Evolutionary conservation across 2,797 vertebrate genomes (phyloP), one percentile per base, ranked within the genome.

Genomic region (Mormyrus proboscirostris): DNA sequence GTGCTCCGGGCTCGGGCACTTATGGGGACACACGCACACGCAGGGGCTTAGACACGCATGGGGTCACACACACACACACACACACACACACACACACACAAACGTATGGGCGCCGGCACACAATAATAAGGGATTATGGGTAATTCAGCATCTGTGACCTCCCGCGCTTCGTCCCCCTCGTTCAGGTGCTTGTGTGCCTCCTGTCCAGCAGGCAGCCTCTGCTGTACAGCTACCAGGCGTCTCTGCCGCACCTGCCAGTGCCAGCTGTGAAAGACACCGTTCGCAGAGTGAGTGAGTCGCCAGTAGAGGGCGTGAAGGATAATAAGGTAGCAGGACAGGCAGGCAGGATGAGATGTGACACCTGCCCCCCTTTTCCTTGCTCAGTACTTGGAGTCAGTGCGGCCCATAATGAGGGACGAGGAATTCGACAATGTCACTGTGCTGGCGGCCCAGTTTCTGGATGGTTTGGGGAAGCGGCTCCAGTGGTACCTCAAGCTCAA

Each of bases 211-310:
- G 96, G 89, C 96, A 96, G 88, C 97, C 97, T 0, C 94, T 96
- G 93, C 93, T 98, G 1, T 98, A 97, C 95, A 97, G 97, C 90
- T 98, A 97, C 89, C 97, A 98, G 89, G 96, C 96, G 0, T 96
- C 96, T 4, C 94, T 98, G 16, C 97, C 97, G 10, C 96, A 97
- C 88, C 95, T 97, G 33, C 96, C 97, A 0, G 96, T 98, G 16
- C 97, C 97, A 59, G 5, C 94, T 1, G 94, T 96, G 86, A 95
- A 93, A 85, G 96, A 97, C 89, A 97, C 97, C 0, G 91, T 97
- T 89, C 93, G 91, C 92, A 95, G 96, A 84, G 79, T 47, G 55
- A 85, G 76, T 47, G 55, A 33, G 33, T 25, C 73, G 1, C 2
- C 49, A n/a, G 1, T 10, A 14, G 47, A 9, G n/a, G 83, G 83